Evolutionary conservation across 2,113 vertebrate species (phyloP).

Genomic region (Sula dactylatra): DNA sequence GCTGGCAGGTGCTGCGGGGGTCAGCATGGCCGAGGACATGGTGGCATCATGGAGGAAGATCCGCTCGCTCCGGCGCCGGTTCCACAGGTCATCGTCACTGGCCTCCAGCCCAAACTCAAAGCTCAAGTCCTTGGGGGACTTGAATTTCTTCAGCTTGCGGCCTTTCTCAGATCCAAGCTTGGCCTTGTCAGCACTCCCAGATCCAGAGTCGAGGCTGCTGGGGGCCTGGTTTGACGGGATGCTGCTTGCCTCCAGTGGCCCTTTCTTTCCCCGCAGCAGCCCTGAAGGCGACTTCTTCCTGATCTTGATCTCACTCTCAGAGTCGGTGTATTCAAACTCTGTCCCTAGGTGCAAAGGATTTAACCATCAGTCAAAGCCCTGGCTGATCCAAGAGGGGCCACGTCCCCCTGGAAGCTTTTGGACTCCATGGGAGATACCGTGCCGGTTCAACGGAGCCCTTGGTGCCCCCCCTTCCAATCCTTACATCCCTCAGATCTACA

Average conservation of each 20-base stretch:
- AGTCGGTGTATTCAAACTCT: slow-evolving; percentile 93
- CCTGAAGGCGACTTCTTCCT: slow-evolving; percentile 82
- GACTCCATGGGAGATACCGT: neutral
- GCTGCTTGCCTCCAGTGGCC: slow-evolving; percentile 73
- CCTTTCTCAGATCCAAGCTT: slow-evolving; percentile 81
- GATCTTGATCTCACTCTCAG: slow-evolving; percentile 86
- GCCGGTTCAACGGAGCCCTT: neutral
- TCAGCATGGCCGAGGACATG: slow-evolving; percentile 63
- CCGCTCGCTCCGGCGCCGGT: slow-evolving; percentile 89
- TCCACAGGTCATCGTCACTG: slow-evolving; percentile 94
- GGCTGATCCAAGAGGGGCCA: neutral
- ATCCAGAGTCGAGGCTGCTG: slow-evolving; percentile 19
- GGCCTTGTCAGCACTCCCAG: slow-evolving; percentile 71
- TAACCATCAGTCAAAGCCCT: neutral
- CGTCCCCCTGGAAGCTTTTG: neutral
- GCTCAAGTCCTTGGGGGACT: slow-evolving; percentile 81
- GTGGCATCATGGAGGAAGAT: slow-evolving; percentile 93
- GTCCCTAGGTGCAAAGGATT: slow-evolving; percentile 75
- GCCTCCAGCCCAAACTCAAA: slow-evolving; percentile 83
- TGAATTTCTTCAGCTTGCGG: slow-evolving; percentile 79
- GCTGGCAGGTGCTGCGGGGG: neutral
- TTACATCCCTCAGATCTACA: neutral
- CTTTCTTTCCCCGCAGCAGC: slow-evolving; percentile 88
- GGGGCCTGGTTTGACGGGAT: slow-evolving; percentile 57
- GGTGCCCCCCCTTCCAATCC: neutral